phyloP scores from a whole-genome alignment of 2,113 vertebrate species.

The Saimiri boliviensis region DNA sequence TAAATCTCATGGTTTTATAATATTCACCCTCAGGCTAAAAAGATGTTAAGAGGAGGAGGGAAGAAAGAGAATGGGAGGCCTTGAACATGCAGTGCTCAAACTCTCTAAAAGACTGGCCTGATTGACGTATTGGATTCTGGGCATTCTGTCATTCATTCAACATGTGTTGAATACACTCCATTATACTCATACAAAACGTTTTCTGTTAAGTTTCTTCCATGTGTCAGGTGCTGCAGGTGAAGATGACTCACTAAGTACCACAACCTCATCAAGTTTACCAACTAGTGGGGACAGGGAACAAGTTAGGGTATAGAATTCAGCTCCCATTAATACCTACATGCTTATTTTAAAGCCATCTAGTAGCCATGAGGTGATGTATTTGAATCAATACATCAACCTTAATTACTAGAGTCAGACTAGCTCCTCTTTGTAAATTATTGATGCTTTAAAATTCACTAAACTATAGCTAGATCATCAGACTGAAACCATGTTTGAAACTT shows the following conservation, averaged over 20 bases:
- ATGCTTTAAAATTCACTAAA: slow-evolving; percentile 1
- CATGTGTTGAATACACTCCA: neutral
- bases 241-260: neutral
- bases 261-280: neutral
- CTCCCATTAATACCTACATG: neutral
- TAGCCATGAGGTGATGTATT: neutral
- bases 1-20: neutral
- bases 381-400: neutral
- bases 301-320: neutral
- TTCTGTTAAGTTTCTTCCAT: neutral
- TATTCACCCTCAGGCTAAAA: neutral
- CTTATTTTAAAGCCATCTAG: neutral
- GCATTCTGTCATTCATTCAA: neutral
- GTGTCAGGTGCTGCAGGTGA: neutral
- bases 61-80: neutral
- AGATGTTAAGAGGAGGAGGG: neutral
- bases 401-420: neutral
- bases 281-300: neutral
- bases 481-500: neutral
- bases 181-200: neutral
- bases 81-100: neutral
- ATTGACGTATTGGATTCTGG: neutral
- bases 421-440: neutral
- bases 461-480: neutral
- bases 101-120: neutral